Conservation (phyloP, 2,888 invertebrate genomes). For the Pollenia angustigena region DNA sequence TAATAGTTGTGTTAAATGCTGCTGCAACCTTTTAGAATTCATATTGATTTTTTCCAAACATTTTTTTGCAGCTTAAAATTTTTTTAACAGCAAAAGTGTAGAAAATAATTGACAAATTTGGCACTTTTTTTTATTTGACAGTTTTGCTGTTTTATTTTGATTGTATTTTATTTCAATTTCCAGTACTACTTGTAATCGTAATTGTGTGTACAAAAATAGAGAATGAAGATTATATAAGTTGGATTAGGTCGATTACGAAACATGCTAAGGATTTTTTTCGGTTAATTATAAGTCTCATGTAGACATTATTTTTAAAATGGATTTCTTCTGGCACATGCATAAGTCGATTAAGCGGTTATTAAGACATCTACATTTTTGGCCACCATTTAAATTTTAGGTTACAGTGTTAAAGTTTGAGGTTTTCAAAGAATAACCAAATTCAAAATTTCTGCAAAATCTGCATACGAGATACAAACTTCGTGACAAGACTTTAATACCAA, state of each 20-base stretch:
- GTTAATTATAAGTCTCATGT: too few relatives aligned
- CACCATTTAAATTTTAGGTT: too few relatives aligned
- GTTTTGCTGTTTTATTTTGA: conserved; percentile 25
- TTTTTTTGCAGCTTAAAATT: conserved; percentile 18
- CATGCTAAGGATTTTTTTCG: neutral
- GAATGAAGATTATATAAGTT: too few relatives aligned
- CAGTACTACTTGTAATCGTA: conserved; percentile 36
- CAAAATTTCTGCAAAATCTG: neutral
- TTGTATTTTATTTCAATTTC: conserved; percentile 43
- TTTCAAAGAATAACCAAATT: neutral
- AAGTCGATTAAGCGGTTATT: too few relatives aligned
- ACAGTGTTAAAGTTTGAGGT: too few relatives aligned
- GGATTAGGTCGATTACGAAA: neutral
- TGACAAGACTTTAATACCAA: neutral
- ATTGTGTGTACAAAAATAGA: conserved; percentile 36
- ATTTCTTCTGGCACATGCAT: too few relatives aligned
- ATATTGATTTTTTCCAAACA: conserved; percentile 21
- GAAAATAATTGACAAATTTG: conserved; percentile 65
- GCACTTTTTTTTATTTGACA: conserved; percentile 60
- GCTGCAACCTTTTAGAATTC: conserved; percentile 28
- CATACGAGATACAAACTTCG: neutral
- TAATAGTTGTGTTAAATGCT: conserved; percentile 63
- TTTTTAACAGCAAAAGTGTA: conserved; percentile 7
- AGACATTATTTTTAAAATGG: too few relatives aligned
- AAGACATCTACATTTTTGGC: too few relatives aligned